phyloP scores from a whole-genome alignment of 1,140 invertebrate genomes.

The Lepidurus apus region DNA sequence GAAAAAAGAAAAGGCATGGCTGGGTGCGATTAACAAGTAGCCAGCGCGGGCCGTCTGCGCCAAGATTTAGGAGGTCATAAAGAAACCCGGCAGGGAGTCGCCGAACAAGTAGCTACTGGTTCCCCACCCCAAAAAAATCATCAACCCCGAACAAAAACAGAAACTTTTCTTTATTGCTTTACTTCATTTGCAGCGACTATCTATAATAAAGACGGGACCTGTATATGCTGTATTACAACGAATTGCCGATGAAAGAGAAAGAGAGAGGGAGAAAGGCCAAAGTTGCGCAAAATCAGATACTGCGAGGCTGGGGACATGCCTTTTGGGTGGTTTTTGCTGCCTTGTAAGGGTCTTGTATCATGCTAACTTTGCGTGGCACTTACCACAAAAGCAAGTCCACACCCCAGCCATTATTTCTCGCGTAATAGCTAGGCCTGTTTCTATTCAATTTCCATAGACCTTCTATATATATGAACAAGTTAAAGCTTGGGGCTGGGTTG shows the following conservation, averaged over 20 bases:
- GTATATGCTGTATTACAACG: no score
- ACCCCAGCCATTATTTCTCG: slow-evolving; percentile 14
- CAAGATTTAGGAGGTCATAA: slow-evolving; percentile 31
- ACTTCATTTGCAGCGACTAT: neutral
- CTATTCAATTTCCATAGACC: slow-evolving; percentile 10
- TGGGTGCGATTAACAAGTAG: neutral
- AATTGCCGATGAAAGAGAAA: no score
- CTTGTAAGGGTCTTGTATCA: neutral
- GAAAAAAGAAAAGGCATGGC: no score
- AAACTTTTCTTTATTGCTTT: neutral
- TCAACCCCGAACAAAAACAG: neutral
- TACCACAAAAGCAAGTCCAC: slow-evolving; percentile 7
- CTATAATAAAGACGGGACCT: no score
- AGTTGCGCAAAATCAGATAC: neutral
- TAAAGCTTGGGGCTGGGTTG: neutral
- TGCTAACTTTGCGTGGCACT: neutral
- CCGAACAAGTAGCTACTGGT: slow-evolving; percentile 28
- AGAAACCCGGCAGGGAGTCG: slow-evolving; percentile 16
- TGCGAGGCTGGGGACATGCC: neutral
- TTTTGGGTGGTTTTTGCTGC: neutral
- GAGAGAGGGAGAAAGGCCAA: no score
- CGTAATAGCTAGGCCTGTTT: slow-evolving; percentile 13
- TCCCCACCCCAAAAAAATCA: neutral
- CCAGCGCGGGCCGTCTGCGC: neutral
- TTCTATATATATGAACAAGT: slow-evolving; percentile 12